Conservation (phyloP, 2,113 vertebrate genomes). For the Pardalotus punctatus region DNA sequence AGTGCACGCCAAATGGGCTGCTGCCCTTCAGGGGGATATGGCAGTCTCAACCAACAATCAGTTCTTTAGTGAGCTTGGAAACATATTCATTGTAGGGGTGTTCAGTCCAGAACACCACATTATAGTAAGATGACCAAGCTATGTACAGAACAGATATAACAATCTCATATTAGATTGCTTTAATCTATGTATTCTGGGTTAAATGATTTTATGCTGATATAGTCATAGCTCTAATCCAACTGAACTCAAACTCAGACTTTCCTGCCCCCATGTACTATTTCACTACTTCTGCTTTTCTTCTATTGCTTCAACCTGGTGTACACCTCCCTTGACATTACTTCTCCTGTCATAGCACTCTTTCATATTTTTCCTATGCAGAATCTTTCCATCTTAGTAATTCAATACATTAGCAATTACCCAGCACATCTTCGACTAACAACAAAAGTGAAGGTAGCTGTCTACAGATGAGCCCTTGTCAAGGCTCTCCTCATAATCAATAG, state of each 20-base stretch:
- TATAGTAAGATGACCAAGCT: neutral
- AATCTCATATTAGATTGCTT: neutral
- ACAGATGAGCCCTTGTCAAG: neutral
- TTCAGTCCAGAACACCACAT: neutral
- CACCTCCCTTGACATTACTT: neutral
- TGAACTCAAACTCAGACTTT: neutral
- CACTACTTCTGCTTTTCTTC: neutral
- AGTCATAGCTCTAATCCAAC: neutral
- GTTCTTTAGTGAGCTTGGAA: neutral
- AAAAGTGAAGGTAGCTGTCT: neutral
- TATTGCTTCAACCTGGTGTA: neutral
- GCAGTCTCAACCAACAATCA: neutral
- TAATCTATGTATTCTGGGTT: neutral
- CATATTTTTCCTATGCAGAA: neutral
- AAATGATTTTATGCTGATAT: neutral
- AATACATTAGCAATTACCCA: neutral
- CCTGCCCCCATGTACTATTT: neutral
- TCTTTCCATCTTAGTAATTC: neutral
- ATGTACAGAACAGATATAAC: neutral
- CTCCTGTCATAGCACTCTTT: neutral
- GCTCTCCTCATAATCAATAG: neutral
- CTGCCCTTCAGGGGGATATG: neutral
- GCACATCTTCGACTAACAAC: neutral
- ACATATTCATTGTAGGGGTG: neutral
- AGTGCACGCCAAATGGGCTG: neutral